phyloP scores from a whole-genome alignment of 2,797 vertebrate species.

The Oceanodroma leucorhoa region DNA sequence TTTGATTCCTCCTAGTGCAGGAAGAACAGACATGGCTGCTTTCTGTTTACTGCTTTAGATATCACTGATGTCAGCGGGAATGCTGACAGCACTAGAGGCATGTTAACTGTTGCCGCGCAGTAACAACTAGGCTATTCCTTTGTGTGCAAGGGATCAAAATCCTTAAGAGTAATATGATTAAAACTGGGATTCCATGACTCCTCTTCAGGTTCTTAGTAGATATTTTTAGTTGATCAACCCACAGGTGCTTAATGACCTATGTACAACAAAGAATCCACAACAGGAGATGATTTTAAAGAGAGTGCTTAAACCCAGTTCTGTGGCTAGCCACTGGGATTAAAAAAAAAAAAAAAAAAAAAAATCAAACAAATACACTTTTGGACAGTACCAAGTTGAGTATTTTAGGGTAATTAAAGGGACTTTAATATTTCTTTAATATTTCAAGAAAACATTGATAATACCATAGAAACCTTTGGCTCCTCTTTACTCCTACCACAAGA shows the following conservation, averaged over 20 bases:
- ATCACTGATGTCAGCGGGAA: constrained; percentile 51
- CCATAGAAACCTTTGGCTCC: not conserved
- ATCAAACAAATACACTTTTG: not conserved
- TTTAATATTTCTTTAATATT: not conserved
- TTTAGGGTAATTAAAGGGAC: not conserved
- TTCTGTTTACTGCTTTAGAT: constrained; percentile 44
- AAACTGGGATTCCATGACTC: not conserved
- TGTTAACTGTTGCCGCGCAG: constrained; percentile 45
- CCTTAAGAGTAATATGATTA: not conserved
- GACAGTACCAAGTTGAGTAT: not conserved
- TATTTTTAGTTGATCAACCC: not conserved
- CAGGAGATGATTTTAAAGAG: not conserved
- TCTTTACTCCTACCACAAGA: not conserved
- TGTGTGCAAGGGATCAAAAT: not conserved
- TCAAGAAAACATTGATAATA: not conserved
- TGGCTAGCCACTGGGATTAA: not conserved
- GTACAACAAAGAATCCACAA: not conserved
- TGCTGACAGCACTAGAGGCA: not conserved
- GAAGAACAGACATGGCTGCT: constrained; percentile 48
- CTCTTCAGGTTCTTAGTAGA: not conserved
- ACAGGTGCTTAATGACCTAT: not conserved
- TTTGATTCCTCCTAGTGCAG: not conserved
- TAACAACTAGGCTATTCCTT: not conserved
- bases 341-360: not conserved
- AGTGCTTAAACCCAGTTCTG: not conserved